Base-by-base conservation (phyloP, 2,113 vertebrate genomes). In the Sitta europaea region DNA sequence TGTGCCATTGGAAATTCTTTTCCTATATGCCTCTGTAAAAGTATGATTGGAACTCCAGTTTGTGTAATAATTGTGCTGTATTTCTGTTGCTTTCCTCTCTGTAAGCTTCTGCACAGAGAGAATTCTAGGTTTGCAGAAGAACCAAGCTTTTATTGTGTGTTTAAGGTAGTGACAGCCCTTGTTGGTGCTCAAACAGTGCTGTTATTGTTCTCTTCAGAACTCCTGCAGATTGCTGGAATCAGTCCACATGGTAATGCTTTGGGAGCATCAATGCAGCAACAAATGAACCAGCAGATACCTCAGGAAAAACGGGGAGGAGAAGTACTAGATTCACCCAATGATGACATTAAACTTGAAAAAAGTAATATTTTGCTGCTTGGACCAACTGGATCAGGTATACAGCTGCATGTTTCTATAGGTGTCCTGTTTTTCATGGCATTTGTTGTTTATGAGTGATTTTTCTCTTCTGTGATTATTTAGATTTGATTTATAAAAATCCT, bases 171-270 rank as follows among this genome's bases (percentile, higher is more conserved):
- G 67, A 14, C 50, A 86, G 57, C 35, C 27, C 38, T 85, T 57
- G 40, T 27, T 47, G 48, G 38, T 89, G 78, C 66, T 97, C 90
- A 84, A 19, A 84, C 63, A 73, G 40, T 59, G 2, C n/a, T 91
- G 3, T 22, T 70, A 2, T 18, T 97, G 73, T 89, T 91, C 76
- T 83, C 78, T 65, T 67, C 97, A 99, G 99, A 99, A 65, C 98
- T 99, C n/a, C 98, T 99, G 97, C 99, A 99, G 97, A 99, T 99
- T 25, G 99, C 99, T 90, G 99, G 99, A 29, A 99, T 99, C 93
- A 99, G 98, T 93, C 99, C 99, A 70, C 99, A 99, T 6, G 99
- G 99, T 54, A 99, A 99, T 51, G 99, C 99, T 85, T 98, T 99
- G 65, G 99, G 99, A 63, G 99, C 99, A 4, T 99, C 99, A 5